Evolutionary conservation across 2,797 vertebrate species (phyloP).

Genomic region (Liparis tanakae): DNA sequence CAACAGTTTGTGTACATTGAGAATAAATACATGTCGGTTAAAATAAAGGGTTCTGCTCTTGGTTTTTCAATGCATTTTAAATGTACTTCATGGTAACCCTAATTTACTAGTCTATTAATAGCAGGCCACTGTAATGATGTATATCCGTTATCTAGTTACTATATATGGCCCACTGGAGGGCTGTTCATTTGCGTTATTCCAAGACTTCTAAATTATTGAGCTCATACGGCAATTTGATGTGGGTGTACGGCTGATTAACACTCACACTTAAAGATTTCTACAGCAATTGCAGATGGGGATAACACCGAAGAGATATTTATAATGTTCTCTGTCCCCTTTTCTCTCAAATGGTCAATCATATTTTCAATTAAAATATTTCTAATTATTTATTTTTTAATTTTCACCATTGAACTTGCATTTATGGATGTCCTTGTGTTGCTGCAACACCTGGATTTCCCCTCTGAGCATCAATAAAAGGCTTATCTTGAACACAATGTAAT

Average conservation of each 20-base stretch:
- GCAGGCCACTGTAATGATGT: slow-evolving; percentile 27
- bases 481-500: slow-evolving; percentile 19
- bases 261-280: slow-evolving; percentile 8
- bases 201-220: slow-evolving; percentile 45
- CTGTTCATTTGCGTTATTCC: slow-evolving; percentile 52
- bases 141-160: slow-evolving; percentile 39
- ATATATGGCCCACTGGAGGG: slow-evolving; percentile 28
- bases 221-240: slow-evolving; percentile 16
- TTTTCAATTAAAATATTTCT: not conserved
- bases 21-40: not conserved
- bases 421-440: not conserved
- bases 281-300: not conserved
- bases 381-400: not conserved
- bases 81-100: slow-evolving; percentile 17
- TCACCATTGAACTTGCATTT: not conserved
- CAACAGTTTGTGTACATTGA: slow-evolving; percentile 1
- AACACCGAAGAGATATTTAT: not conserved
- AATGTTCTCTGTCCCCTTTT: not conserved
- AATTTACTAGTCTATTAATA: slow-evolving; percentile 10
- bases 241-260: slow-evolving; percentile 19
- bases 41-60: not conserved
- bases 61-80: not conserved
- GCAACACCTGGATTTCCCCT: not conserved
- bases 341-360: not conserved
- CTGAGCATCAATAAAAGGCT: not conserved